Evolutionary conservation across 2,113 vertebrate species (phyloP).

Genomic region (Pipra filicauda): DNA sequence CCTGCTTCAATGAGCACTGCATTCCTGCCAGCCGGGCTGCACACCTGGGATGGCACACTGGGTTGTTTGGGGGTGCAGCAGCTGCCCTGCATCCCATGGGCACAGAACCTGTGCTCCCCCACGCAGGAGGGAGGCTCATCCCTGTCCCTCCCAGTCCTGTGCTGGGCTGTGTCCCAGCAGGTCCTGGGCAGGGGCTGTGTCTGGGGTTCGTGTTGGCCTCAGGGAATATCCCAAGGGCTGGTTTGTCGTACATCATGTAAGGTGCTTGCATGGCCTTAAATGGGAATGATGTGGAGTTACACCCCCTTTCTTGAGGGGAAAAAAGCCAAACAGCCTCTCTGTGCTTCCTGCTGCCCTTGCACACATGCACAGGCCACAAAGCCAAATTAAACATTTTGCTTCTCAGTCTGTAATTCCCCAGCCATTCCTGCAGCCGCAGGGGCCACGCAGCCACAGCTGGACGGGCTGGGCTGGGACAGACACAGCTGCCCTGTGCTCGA

Average conservation of each 20-base stretch:
- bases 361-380: background rate
- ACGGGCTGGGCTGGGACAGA: background rate
- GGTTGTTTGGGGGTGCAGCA: background rate
- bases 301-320: background rate
- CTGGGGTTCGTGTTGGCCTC: background rate
- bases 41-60: too few species aligned
- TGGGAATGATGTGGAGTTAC: background rate
- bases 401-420: background rate
- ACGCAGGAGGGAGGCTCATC: background rate
- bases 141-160: background rate
- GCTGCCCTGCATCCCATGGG: background rate
- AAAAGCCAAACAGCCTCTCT: background rate
- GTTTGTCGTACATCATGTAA: background rate
- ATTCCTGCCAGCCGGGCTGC: background rate
- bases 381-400: background rate
- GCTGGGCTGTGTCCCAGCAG: background rate
- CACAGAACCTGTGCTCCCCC: background rate
- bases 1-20: too few species aligned
- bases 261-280: background rate
- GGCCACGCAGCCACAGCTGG: background rate
- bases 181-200: accelerated
- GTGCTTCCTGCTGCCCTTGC: background rate
- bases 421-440: background rate
- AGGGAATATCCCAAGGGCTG: background rate
- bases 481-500: background rate